These are phyloP conservation scores for Ibidorhyncha struthersii DNA, from an alignment of 2,113 vertebrate genomes.

Conservation along the genomic window DNA sequence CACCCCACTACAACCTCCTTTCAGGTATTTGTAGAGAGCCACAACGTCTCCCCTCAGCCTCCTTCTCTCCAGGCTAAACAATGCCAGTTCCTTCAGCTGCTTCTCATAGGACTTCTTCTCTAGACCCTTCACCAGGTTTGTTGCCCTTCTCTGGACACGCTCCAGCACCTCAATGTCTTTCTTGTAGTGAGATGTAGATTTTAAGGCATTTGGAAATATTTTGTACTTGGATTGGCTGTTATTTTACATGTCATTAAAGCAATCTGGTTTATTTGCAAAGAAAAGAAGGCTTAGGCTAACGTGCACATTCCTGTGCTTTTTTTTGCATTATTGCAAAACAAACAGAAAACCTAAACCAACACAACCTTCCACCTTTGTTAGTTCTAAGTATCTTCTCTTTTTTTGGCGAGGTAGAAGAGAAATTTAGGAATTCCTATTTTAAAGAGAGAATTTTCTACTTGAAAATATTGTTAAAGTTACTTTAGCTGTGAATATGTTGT, in stretches of 20 bases:
- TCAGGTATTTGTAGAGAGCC: fast-evolving
- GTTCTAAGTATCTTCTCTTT: not conserved
- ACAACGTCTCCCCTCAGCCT: not conserved
- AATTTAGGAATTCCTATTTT: not conserved
- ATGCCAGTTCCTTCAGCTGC: fast-evolving
- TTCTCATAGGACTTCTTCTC: not conserved
- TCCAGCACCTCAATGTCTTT: not conserved
- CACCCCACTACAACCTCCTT: fast-evolving
- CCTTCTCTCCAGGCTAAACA: not conserved
- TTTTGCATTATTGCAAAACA: not conserved
- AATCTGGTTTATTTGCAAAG: not conserved
- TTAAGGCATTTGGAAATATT: not conserved
- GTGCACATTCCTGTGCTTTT: not conserved
- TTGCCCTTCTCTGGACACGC: fast-evolving
- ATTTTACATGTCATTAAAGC: not conserved
- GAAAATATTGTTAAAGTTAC: not conserved
- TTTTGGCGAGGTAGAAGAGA: not conserved
- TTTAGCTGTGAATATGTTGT: not conserved
- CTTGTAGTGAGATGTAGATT: not conserved
- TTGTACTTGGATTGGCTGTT: not conserved
- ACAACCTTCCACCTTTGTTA: fast-evolving
- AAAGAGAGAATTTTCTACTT: not conserved
- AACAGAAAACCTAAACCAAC: not conserved
- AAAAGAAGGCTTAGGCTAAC: not conserved
- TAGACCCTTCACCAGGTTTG: fast-evolving